Conservation (phyloP, 1,140 invertebrate species). For the Pseudomyrmex flavicornis region DNA sequence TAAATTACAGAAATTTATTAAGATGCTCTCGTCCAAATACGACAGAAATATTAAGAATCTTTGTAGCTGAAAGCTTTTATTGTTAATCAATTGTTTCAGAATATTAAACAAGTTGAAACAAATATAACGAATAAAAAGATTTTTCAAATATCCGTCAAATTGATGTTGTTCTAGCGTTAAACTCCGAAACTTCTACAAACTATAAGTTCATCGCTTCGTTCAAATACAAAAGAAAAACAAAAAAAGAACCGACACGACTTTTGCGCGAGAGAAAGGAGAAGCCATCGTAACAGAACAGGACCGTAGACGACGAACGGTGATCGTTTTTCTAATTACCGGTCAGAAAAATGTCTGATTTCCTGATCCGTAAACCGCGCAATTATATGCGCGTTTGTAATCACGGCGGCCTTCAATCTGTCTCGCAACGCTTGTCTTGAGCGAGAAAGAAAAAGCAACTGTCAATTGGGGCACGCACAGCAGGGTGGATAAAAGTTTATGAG, state of each 20-base stretch:
- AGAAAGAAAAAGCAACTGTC: slow-evolving; percentile 4
- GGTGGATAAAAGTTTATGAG: neutral
- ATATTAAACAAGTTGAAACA: too few relatives aligned
- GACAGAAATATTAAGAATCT: too few relatives aligned
- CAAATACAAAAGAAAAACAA: neutral
- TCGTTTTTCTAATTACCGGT: slow-evolving; percentile 66
- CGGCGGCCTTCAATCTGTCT: slow-evolving; percentile 46
- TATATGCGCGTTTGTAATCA: slow-evolving; percentile 40
- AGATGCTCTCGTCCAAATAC: too few relatives aligned
- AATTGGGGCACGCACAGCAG: neutral
- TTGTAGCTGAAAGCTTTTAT: too few relatives aligned
- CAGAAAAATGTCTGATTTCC: slow-evolving; percentile 30
- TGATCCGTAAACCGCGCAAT: slow-evolving; percentile 62
- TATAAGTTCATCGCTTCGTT: neutral
- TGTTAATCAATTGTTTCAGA: too few relatives aligned
- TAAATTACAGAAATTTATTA: too few relatives aligned
- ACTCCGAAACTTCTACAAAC: too few relatives aligned
- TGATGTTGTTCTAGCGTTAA: too few relatives aligned
- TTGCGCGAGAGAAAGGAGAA: slow-evolving; percentile 54
- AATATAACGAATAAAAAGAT: too few relatives aligned
- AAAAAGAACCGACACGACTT: neutral
- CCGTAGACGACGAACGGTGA: slow-evolving; percentile 41
- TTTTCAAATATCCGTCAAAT: too few relatives aligned
- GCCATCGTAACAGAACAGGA: slow-evolving; percentile 44
- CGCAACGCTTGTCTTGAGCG: neutral